phyloP scores from a whole-genome alignment of 2,888 invertebrate species.

The Altica lythri region DNA sequence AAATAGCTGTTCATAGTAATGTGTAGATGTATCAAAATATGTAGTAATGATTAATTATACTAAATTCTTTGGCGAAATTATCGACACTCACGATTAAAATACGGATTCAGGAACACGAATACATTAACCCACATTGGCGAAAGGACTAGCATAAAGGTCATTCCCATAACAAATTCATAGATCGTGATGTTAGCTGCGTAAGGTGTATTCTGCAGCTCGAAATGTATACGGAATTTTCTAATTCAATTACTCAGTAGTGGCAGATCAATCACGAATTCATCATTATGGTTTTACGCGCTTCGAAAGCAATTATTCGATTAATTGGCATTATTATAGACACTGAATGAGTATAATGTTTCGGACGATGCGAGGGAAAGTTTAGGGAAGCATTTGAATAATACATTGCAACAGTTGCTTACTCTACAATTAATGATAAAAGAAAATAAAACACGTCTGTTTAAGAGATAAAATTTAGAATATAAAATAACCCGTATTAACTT shows the following conservation, averaged over 20 bases:
- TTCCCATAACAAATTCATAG: slow-evolving; percentile 12
- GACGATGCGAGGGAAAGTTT: slow-evolving; percentile 12
- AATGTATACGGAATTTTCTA: slow-evolving; percentile 9
- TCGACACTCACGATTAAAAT: not conserved
- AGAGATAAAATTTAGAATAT: too few species aligned
- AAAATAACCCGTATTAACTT: too few species aligned
- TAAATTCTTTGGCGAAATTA: too few species aligned
- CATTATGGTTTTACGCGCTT: slow-evolving; percentile 20
- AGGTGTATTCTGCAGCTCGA: slow-evolving; percentile 1
- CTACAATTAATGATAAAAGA: too few species aligned
- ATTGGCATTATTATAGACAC: slow-evolving; percentile 5
- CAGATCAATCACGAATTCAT: slow-evolving; percentile 22
- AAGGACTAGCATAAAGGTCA: slow-evolving; percentile 1
- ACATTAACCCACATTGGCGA: slow-evolving; percentile 13
- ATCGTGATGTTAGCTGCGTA: slow-evolving; percentile 19
- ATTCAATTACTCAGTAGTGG: slow-evolving; percentile 20
- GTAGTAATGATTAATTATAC: too few species aligned
- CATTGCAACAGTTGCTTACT: too few species aligned
- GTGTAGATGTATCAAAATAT: too few species aligned
- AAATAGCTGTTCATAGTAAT: too few species aligned
- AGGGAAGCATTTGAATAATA: not conserved
- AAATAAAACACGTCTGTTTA: too few species aligned
- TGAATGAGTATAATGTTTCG: not conserved
- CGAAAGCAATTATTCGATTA: slow-evolving; percentile 21
- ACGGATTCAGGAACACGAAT: slow-evolving; percentile 7